phyloP scores from a whole-genome alignment of 2,113 vertebrate species.

The Kobus ellipsiprymnus region DNA sequence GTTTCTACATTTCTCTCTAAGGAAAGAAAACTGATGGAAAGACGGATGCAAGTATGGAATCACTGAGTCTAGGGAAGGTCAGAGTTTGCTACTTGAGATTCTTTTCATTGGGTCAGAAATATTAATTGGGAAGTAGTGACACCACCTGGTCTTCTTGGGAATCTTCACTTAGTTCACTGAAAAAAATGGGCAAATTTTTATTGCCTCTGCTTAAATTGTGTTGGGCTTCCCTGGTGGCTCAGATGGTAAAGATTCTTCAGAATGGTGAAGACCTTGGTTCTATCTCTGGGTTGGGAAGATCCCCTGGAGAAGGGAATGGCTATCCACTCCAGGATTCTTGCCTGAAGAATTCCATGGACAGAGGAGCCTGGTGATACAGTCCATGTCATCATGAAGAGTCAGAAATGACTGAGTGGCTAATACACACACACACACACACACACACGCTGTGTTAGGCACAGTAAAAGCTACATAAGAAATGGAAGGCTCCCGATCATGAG shows the following conservation, averaged over 20 bases:
- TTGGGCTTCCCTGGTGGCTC: background rate
- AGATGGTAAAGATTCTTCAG: background rate
- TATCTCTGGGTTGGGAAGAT: background rate
- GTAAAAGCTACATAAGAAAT: background rate
- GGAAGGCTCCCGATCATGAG: background rate
- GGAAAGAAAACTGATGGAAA: background rate
- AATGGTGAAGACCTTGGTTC: background rate
- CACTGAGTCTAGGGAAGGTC: background rate
- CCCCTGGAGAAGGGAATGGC: background rate
- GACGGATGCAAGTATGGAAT: background rate
- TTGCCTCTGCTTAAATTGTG: background rate
- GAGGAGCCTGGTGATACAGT: background rate
- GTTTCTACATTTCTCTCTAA: background rate
- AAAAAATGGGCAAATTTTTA: background rate
- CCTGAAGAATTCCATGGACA: background rate
- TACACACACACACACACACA: no score
- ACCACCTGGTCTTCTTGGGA: slow-evolving; percentile 60
- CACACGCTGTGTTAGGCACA: background rate
- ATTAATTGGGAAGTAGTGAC: slow-evolving; percentile 65
- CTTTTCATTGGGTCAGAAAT: background rate
- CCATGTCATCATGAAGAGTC: background rate
- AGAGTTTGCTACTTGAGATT: background rate
- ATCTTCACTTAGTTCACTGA: slow-evolving; percentile 24
- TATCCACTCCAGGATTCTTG: background rate
- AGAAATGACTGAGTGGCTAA: background rate